Conservation (phyloP, 1,140 invertebrate genomes). For the Calephelis virginiensis region DNA sequence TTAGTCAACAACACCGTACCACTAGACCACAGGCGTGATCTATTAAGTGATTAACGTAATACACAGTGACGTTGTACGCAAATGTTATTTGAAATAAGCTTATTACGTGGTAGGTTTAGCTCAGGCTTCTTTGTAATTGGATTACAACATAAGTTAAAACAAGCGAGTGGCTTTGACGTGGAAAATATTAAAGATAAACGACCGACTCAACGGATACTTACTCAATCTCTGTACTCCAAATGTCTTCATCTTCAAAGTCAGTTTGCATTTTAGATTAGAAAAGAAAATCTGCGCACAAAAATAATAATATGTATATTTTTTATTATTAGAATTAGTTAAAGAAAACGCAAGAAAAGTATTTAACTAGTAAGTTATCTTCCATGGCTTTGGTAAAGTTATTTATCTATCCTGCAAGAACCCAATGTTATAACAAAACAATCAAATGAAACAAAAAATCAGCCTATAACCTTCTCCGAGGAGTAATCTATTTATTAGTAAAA, state of each 20-base stretch:
- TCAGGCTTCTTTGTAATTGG: constrained; percentile 5
- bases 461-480: too few relatives aligned
- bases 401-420: too few relatives aligned
- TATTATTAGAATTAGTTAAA: not conserved
- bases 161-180: constrained; percentile 1
- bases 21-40: too few relatives aligned
- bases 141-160: not conserved
- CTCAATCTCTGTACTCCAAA: constrained; percentile 54
- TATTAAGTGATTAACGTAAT: too few relatives aligned
- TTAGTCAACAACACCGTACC: too few relatives aligned
- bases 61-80: constrained; percentile 8
- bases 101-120: not conserved
- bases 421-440: too few relatives aligned
- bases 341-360: too few relatives aligned
- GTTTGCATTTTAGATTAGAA: constrained; percentile 35
- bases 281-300: constrained; percentile 8
- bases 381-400: too few relatives aligned
- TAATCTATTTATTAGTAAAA: too few relatives aligned
- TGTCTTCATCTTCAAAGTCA: constrained; percentile 42
- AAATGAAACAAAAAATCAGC: too few relatives aligned
- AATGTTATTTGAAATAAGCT: constrained; percentile 11
- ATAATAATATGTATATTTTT: not conserved
- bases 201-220: constrained; percentile 39
- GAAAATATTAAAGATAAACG: constrained; percentile 23
- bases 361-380: too few relatives aligned